These are phyloP conservation scores for Cataglyphis albicans DNA, from an alignment of 2,888 invertebrate genomes.

Conservation along the genomic window DNA sequence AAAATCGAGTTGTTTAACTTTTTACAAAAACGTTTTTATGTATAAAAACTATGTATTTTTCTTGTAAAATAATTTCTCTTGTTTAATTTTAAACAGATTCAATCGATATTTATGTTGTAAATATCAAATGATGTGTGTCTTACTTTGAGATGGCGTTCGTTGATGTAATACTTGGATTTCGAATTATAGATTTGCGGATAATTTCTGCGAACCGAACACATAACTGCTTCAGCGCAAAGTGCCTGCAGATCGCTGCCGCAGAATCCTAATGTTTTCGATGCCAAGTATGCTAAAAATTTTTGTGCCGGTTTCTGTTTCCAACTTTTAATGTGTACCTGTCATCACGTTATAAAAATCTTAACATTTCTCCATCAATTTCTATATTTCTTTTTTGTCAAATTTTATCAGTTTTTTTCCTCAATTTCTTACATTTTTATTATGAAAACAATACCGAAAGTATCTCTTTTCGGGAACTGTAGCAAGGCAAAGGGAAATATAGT, in stretches of 20 bases:
- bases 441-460: slow-evolving; percentile 89
- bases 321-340: slow-evolving; percentile 85
- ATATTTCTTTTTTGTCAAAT: neutral
- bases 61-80: neutral
- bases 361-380: neutral
- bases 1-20: neutral
- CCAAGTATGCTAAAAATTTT: slow-evolving; percentile 87
- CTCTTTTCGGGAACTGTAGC: slow-evolving; percentile 91
- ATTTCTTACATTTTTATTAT: neutral
- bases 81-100: slow-evolving; percentile 7
- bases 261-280: slow-evolving; percentile 88
- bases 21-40: neutral
- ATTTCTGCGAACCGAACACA: slow-evolving; percentile 88
- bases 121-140: neutral
- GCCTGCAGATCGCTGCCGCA: slow-evolving; percentile 90
- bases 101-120: slow-evolving; percentile 16
- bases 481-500: slow-evolving; percentile 93
- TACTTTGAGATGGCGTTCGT: slow-evolving; percentile 89
- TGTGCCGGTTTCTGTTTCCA: slow-evolving; percentile 87
- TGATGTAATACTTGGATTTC: slow-evolving; percentile 87
- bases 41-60: neutral
- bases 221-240: slow-evolving; percentile 89
- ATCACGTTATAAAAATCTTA: neutral
- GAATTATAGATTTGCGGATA: slow-evolving; percentile 89
- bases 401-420: neutral